These are phyloP conservation scores for Ophion ellenae DNA, from an alignment of 2,888 invertebrate species.

Conservation along the genomic window DNA sequence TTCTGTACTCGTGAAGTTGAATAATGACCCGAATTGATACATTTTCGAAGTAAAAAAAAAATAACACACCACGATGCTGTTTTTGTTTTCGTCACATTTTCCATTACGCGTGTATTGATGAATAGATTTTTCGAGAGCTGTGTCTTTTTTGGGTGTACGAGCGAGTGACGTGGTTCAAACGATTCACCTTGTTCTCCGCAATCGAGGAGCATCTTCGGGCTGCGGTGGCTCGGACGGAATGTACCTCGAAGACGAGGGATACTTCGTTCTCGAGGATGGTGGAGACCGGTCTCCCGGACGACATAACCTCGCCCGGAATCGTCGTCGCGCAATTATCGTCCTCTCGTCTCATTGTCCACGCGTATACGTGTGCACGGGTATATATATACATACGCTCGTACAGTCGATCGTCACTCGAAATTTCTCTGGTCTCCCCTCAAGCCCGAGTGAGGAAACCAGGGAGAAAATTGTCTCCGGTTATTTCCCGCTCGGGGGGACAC, in stretches of 20 bases:
- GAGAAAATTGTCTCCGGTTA: slow-evolving; percentile 43
- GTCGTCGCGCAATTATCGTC: slow-evolving; percentile 50
- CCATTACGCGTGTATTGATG: no score
- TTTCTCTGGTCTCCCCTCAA: neutral
- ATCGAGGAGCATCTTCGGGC: slow-evolving; percentile 48
- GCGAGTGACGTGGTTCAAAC: neutral
- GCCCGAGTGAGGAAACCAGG: slow-evolving; percentile 8
- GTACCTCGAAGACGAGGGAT: slow-evolving; percentile 62
- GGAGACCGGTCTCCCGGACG: slow-evolving; percentile 56
- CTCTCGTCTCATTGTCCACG: slow-evolving; percentile 59
- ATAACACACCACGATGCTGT: no score
- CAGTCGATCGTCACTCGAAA: slow-evolving; percentile 30
- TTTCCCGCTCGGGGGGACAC: slow-evolving; percentile 43
- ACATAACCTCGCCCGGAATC: slow-evolving; percentile 43
- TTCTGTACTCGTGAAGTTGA: no score
- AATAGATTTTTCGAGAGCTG: neutral
- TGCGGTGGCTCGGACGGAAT: slow-evolving; percentile 38
- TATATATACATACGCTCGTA: neutral
- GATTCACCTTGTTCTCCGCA: slow-evolving; percentile 61
- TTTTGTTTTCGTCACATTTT: no score
- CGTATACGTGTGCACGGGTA: neutral
- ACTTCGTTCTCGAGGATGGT: slow-evolving; percentile 62
- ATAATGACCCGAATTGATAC: no score
- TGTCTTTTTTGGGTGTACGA: neutral
- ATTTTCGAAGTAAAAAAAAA: no score